Base-by-base conservation (phyloP, 2,797 vertebrate species). In the Cirrhinus mrigala region DNA sequence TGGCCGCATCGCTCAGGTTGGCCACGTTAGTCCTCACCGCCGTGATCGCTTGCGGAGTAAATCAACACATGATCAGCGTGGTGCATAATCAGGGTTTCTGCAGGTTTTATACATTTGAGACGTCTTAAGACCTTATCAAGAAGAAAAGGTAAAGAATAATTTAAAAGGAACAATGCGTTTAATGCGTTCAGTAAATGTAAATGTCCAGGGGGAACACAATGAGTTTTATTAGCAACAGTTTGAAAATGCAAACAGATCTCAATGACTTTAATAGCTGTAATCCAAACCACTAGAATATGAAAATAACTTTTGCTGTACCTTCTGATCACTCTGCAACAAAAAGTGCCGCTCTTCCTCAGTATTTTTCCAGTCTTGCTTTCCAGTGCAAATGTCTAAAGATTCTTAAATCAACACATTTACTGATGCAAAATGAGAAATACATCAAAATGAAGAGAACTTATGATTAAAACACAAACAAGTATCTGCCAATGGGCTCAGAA, bases 11-110 rank as follows among this genome's bases (percentile, higher is more conserved):
- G 1, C 98, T 99, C 86, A 99, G 96, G 93, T 99, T 99, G 82
- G 98, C 98, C 54, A 99, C 97, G 0, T 99, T 99, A 75, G 98
- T 99, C 90, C 98, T 94, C 58, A 99, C 98, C 12, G 98, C 98
- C 81, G 98, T 99, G 91, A 99, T 99, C 82, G 98, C 98, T 99
- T 40, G 85, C 66, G 40, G 64, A 46, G 24, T 44, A 64, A 82
- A 83, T n/a, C 1, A 75, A 56, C 18, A 76, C 50, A 76, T 15
- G 16, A 12, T 50, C 24, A 75, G 12, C 14, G 2, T 6, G 24
- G 27, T 33, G 14, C 8, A 1, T 66, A 16, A 15, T 29, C 62
- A 29, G 5, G 5, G 12, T 15, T 62, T 27, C 4, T 14, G 58
- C 20, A 56, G 54, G 54, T 22, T 22, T 22, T n/a, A 22, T 3